Evolutionary conservation across 2,797 vertebrate species (phyloP).

Genomic region (Brotogeris chrysoptera): DNA sequence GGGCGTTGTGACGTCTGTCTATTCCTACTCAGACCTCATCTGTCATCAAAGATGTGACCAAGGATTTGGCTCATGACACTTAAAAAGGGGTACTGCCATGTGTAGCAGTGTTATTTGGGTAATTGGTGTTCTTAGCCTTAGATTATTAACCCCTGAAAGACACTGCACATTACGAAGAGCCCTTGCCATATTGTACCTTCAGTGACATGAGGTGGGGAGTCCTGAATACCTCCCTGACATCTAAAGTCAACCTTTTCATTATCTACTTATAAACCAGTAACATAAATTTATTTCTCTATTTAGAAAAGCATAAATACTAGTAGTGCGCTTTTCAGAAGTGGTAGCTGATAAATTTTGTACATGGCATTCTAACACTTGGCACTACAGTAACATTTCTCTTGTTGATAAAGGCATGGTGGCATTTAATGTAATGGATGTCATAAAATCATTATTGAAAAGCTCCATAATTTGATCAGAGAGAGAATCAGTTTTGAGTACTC

Average conservation of each 20-base stretch:
- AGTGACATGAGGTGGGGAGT: background rate
- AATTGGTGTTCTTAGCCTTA: background rate
- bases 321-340: background rate
- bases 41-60: background rate
- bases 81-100: background rate
- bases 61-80: background rate
- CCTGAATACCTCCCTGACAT: background rate
- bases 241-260: background rate
- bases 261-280: background rate
- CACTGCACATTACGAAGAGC: background rate
- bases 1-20: no score
- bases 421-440: constrained; percentile 51
- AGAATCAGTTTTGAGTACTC: constrained; percentile 15
- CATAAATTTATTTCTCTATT: background rate
- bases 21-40: background rate
- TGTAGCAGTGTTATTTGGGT: background rate
- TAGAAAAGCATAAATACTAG: background rate
- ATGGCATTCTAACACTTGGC: background rate
- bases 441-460: constrained; percentile 58
- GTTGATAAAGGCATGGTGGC: constrained; percentile 37
- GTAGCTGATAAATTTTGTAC: constrained; percentile 9
- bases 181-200: background rate
- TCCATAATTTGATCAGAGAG: constrained; percentile 55
- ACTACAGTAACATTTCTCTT: constrained; percentile 7
- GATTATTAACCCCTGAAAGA: background rate